A percentile compares a stretch with the other conserved stretches of the same genome.
phyloP scores from a whole-genome alignment of 2,797 vertebrate genomes.

The Antennarius maculatus region DNA sequence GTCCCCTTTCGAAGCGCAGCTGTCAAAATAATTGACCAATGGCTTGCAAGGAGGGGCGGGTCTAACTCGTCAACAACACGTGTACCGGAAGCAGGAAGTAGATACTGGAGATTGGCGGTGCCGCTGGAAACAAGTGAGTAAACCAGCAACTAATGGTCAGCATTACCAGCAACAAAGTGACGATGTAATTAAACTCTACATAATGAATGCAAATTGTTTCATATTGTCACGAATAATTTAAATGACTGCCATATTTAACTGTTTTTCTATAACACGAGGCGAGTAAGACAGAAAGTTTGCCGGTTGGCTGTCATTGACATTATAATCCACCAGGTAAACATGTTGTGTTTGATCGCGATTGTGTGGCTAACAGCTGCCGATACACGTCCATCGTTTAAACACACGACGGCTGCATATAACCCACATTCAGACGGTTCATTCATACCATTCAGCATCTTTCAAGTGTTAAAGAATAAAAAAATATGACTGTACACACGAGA shows the following conservation, averaged over 20 bases:
- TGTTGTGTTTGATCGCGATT: too few species aligned
- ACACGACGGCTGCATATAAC: too few species aligned
- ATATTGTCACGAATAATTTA: background rate
- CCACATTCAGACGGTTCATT: background rate
- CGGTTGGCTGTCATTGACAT: slow-evolving; percentile 1
- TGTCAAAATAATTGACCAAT: slow-evolving; percentile 54
- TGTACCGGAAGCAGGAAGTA: slow-evolving; percentile 83
- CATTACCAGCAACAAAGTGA: background rate
- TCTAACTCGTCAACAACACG: slow-evolving; percentile 63
- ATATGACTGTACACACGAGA: too few species aligned
- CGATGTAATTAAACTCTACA: rapidly evolving
- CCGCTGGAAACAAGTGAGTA: slow-evolving; percentile 65
- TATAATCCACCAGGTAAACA: background rate
- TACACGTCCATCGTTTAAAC: background rate
- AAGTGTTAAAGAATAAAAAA: too few species aligned
- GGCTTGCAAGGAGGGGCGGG: slow-evolving; percentile 53
- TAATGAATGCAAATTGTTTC: slow-evolving; percentile 4
- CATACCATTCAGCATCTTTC: too few species aligned
- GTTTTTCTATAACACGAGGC: background rate
- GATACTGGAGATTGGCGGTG: slow-evolving; percentile 57
- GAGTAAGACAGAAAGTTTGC: background rate
- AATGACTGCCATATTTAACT: background rate
- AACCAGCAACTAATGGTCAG: background rate
- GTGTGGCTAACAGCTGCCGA: too few species aligned
- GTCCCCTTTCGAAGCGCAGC: background rate